phyloP scores from a whole-genome alignment of 2,113 vertebrate species.

The Pterocles burchelli region DNA sequence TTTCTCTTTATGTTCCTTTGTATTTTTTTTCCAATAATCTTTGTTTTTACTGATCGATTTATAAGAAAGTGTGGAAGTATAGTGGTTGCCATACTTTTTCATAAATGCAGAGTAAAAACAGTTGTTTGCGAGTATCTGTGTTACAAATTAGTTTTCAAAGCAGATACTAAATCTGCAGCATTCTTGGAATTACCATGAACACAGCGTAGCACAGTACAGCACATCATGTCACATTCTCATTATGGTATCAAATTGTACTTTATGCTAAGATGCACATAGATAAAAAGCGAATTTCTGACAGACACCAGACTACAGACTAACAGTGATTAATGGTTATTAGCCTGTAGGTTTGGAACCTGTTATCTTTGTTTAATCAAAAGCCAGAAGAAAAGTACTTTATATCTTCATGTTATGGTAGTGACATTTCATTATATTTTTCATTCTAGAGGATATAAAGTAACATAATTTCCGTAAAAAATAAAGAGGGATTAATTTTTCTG shows the following conservation, averaged over 20 bases:
- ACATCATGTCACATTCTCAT: not conserved
- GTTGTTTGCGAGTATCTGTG: not conserved
- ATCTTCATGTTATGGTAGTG: not conserved
- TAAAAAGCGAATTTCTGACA: not conserved
- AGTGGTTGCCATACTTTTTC: not conserved
- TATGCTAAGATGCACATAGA: not conserved
- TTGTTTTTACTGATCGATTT: not conserved
- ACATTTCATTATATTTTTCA: not conserved
- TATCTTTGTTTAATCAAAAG: slow-evolving; percentile 50
- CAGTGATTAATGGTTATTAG: slow-evolving; percentile 38
- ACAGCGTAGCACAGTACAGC: accelerated
- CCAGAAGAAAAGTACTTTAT: not conserved
- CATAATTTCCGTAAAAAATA: not conserved
- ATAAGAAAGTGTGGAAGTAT: not conserved
- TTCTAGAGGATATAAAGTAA: not conserved
- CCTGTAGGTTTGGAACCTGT: not conserved
- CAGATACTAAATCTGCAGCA: not conserved
- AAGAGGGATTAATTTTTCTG: not conserved
- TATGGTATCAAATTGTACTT: slow-evolving; percentile 22
- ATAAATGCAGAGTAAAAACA: not conserved
- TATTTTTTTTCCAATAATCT: not conserved
- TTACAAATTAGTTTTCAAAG: slow-evolving; percentile 10
- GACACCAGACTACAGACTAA: slow-evolving; percentile 3
- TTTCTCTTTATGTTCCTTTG: not conserved
- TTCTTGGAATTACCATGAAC: not conserved